Evolutionary conservation across 2,888 invertebrate species (phyloP), one percentile per base, ranked within the genome.

Genomic region (Ecliptopera silaceata): DNA sequence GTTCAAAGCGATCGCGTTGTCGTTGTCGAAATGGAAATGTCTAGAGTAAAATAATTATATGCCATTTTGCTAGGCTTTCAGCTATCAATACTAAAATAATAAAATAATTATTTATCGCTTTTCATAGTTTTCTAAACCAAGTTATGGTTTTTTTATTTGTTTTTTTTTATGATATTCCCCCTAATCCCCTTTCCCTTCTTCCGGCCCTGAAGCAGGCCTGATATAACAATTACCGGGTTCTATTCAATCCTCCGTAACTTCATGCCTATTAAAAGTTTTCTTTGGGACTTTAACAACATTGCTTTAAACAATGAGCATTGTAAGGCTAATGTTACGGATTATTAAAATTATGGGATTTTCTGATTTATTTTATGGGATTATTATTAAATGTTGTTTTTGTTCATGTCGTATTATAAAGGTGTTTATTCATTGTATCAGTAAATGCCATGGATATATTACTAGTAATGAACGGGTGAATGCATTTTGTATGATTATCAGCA

Each of bases 251-350:
- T 59, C 68, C 68, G 71, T 74, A 81, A 81, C 78, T 83, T 81
- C 71, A 74, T 71, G 75, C 82, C 82, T 78, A 82, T 87, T 84
- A 86, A 86, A 88, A 88, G 80, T 87, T 88, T 80, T 72, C 75
- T 76, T 74, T 62, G 68, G 67, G 72, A 77, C 70, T 80, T 72
- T 68, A 75, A 74, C 75, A 81, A 82, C 75, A 79, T 78, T 71
- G 71, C 68, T 74, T 75, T 56, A 72, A 77, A 84, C 86, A 86
- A 84, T 84, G 71, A 74, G 70, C 72, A 80, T 81, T 83, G 80
- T 82, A 71, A 69, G 68, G 71, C 66, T 75, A 76, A 82, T 84
- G 72, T 77, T 72, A 71, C 64, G 70, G 74, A 82, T 84, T 83
- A 80, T 77, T 78, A 73, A 77, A 79, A 80, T 80, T 76, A 70